Evolutionary conservation across 2,888 invertebrate species (phyloP), one percentile per base, ranked within the genome.

Genomic region (Busseola fusca): DNA sequence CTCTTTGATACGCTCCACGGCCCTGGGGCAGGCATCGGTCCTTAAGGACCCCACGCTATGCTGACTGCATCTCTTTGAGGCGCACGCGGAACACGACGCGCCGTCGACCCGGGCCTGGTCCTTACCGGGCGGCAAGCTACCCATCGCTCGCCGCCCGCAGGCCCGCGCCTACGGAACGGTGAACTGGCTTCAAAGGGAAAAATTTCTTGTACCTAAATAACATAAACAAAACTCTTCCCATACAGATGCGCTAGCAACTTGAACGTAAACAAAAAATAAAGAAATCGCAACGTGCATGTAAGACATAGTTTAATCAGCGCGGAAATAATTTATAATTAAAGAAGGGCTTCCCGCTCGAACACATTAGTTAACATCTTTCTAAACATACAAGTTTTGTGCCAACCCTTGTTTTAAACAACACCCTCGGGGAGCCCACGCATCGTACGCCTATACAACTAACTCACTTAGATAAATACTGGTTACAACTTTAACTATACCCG

Each of bases 401-500:
- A 60, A 71, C 69, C 64, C 57, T 64, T 69, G 64, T 78, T 75
- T 54, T 59, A 60, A 78, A 78, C 71, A 73, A 66, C 25, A 67
- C 69, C 71, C 70, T 40, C 45, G 56, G 72, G 72, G 40, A 40
- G 30, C 58, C 67, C 62, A 70, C 60, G 54, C 63, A 27, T 42
- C 34, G 64, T 69, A 62, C 62, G 60, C 72, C 69, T 50, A 69
- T 70, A 70, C 42, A 64, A 75, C 65, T 72, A 65, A 81, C 68
- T 66, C 45, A 71, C 57, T 70, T 34, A 57, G 57, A 75, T 82
- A 82, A 74, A 84, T 73, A 73, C 71, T 76, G 67, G 69, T 78
- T 78, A 69, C 58, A 58, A 78, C 50, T 73, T 84, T 84, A 76
- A 70, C 75, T 58, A 68, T 63, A 60, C 68, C 50, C 50, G 37